Conservation (phyloP, 2,797 vertebrate genomes). For the Anisognathus igniventris region DNA sequence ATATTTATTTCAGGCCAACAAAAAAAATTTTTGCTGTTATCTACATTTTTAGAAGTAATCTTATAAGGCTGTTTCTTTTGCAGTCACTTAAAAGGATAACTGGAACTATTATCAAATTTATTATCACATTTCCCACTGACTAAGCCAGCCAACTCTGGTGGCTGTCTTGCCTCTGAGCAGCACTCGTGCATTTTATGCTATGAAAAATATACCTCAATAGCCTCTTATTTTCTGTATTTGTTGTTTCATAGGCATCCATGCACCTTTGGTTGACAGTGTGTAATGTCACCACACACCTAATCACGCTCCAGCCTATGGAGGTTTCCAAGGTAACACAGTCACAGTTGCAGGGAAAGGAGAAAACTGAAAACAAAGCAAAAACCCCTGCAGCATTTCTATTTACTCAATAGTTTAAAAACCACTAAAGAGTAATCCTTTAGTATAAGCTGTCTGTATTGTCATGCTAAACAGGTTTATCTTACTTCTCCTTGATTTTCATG, state of each 20-base stretch:
- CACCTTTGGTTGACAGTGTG: conserved; percentile 54
- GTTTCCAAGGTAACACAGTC: conserved; percentile 73
- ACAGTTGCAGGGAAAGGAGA: background rate
- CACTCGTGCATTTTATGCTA: background rate
- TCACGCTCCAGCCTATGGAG: conserved; percentile 15
- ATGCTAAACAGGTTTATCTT: conserved; percentile 5
- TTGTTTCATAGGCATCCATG: background rate
- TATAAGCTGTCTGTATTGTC: conserved; percentile 15
- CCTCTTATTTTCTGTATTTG: conserved; percentile 1
- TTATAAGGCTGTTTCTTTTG: background rate
- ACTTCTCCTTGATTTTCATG: background rate
- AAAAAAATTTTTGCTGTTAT: background rate
- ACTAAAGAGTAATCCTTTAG: conserved; percentile 48
- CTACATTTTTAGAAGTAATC: background rate
- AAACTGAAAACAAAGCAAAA: conserved; percentile 43
- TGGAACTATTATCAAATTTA: conserved; percentile 28
- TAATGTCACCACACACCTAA: conserved; percentile 26
- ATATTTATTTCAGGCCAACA: background rate
- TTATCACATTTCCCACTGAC: conserved; percentile 19
- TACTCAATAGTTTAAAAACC: conserved; percentile 59
- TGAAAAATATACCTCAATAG: background rate
- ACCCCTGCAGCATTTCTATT: conserved; percentile 56
- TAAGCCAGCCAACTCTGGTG: background rate
- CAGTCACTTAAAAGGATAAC: background rate
- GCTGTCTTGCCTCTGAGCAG: conserved; percentile 7